Evolutionary conservation across 2,797 vertebrate species (phyloP).

Genomic region (Onychomys arenicola): DNA sequence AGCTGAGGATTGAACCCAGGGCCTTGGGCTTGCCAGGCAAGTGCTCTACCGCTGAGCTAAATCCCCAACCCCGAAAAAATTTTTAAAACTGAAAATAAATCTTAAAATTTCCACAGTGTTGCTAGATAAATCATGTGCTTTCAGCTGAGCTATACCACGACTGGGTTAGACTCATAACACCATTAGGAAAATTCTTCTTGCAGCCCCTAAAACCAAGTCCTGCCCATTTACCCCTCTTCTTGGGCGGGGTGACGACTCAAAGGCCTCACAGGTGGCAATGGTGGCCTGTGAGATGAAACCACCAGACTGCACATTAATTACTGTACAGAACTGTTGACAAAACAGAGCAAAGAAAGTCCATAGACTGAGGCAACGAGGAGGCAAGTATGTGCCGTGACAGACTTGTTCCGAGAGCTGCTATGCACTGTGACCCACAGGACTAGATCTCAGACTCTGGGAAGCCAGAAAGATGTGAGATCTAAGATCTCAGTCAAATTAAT

Average conservation of each 20-base stretch:
- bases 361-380: background rate
- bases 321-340: constrained; percentile 58
- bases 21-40: too few species aligned
- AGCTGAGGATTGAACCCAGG: too few species aligned
- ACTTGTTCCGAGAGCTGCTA: constrained; percentile 42
- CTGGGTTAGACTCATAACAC: background rate
- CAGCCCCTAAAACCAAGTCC: background rate
- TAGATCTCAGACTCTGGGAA: background rate
- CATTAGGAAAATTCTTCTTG: background rate
- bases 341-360: constrained; percentile 44
- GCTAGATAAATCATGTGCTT: background rate
- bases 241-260: constrained; percentile 1
- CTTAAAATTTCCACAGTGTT: background rate
- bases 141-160: background rate
- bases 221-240: background rate
- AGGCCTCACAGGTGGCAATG: constrained; percentile 39
- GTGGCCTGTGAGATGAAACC: background rate
- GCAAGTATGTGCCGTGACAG: background rate
- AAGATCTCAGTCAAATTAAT: constrained; percentile 43
- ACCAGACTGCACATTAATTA: constrained; percentile 47
- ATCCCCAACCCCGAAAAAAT: too few species aligned
- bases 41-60: too few species aligned
- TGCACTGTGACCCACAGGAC: background rate
- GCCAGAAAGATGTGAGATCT: constrained; percentile 1
- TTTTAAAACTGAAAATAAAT: background rate